Conservation (phyloP, 2,113 vertebrate species). For the Elanus axillaris region DNA sequence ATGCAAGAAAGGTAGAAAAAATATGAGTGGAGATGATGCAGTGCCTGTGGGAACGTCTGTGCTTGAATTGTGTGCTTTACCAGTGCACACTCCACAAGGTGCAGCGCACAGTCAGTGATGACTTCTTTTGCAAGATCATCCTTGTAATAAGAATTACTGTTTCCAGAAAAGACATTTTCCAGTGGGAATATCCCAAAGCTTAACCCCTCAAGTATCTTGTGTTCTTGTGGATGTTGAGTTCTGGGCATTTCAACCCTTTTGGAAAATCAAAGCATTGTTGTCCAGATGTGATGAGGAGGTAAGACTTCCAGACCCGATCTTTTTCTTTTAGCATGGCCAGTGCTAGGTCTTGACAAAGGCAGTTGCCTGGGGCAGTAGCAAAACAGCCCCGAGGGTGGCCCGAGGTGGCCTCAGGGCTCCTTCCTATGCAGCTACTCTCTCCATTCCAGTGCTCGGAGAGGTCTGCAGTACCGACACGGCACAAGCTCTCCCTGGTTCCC, state of each 20-base stretch:
- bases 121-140: background rate
- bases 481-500: background rate
- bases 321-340: background rate
- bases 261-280: background rate
- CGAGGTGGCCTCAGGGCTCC: background rate
- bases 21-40: background rate
- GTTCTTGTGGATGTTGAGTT: background rate
- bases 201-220: background rate
- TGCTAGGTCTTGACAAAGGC: background rate
- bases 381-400: background rate
- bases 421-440: background rate
- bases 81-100: background rate
- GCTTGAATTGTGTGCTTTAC: accelerated
- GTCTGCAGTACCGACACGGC: background rate
- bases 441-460: background rate
- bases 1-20: background rate
- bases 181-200: background rate
- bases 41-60: background rate
- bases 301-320: background rate
- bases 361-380: background rate
- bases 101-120: background rate
- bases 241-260: background rate
- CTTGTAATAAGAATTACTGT: background rate
- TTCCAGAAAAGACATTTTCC: background rate
- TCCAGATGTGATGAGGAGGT: background rate